phyloP scores from a whole-genome alignment of 2,797 vertebrate species.

The Leontocebus nigricollis region DNA sequence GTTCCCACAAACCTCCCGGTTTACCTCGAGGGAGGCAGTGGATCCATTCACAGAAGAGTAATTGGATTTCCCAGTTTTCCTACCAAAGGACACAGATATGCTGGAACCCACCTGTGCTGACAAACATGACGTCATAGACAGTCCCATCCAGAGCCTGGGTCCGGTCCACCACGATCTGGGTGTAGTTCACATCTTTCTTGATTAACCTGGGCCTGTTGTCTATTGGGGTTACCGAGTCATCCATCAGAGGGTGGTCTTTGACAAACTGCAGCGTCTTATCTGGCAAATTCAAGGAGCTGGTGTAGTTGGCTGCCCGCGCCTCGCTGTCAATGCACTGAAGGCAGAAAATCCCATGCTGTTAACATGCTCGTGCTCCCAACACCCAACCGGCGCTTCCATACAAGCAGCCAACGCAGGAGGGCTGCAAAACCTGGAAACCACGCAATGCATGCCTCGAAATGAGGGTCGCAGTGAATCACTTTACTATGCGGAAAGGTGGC shows the following conservation, averaged over 20 bases:
- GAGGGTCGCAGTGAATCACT: background rate
- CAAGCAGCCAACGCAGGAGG: rapidly evolving
- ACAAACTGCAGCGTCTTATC: constrained; percentile 98
- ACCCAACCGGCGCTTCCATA: rapidly evolving
- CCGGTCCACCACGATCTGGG: constrained; percentile 95
- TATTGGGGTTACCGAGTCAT: constrained; percentile 92
- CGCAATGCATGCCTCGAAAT: background rate
- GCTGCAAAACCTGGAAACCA: rapidly evolving
- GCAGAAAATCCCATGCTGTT: rapidly evolving
- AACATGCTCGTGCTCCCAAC: rapidly evolving
- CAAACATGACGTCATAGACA: constrained; percentile 94
- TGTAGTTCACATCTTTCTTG: constrained; percentile 94
- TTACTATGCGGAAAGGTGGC: background rate
- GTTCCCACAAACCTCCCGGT: rapidly evolving
- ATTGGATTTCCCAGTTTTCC: background rate
- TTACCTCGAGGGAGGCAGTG: rapidly evolving
- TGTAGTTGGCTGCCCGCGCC: constrained; percentile 90
- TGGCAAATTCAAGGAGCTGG: constrained; percentile 92
- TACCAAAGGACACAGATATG: background rate
- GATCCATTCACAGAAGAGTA: rapidly evolving
- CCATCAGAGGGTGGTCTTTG: constrained; percentile 97
- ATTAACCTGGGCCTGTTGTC: constrained; percentile 92
- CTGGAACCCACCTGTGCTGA: constrained; percentile 90
- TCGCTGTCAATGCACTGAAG: constrained; percentile 92
- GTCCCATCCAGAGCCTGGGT: constrained; percentile 90